phyloP scores from a whole-genome alignment of 2,113 vertebrate species.

The Rousettus leschenaultii region DNA sequence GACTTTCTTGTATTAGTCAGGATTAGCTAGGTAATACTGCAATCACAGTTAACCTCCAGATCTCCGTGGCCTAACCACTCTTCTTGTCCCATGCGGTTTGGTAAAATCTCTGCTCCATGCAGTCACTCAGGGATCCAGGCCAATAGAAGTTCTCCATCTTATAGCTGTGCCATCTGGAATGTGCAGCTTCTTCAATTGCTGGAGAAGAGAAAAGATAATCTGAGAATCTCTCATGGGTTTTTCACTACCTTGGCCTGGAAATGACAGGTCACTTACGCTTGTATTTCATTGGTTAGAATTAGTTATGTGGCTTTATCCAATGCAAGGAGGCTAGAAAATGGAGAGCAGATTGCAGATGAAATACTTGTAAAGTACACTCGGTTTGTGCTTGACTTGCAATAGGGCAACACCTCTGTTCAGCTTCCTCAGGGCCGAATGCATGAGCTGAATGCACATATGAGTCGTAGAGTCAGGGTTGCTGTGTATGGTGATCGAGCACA shows the following conservation, averaged over 20 bases:
- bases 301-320: not conserved
- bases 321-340: not conserved
- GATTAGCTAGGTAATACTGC: not conserved
- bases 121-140: not conserved
- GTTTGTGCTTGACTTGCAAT: not conserved
- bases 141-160: not conserved
- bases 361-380: not conserved
- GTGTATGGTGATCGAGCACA: not conserved
- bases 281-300: not conserved
- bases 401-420: not conserved
- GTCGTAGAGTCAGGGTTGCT: not conserved
- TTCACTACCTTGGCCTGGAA: not conserved
- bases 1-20: not conserved
- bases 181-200: not conserved
- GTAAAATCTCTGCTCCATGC: not conserved
- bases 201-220: not conserved
- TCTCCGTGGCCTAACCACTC: not conserved
- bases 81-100: not conserved
- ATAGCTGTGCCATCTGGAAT: not conserved
- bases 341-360: not conserved
- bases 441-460: not conserved
- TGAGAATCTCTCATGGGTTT: not conserved
- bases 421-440: not conserved
- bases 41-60: not conserved
- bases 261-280: not conserved